Percentiles rank a stretch among this genome's conserved stretches.
Conservation (phyloP, 1,140 invertebrate genomes). For the Frieseomelitta varia region DNA sequence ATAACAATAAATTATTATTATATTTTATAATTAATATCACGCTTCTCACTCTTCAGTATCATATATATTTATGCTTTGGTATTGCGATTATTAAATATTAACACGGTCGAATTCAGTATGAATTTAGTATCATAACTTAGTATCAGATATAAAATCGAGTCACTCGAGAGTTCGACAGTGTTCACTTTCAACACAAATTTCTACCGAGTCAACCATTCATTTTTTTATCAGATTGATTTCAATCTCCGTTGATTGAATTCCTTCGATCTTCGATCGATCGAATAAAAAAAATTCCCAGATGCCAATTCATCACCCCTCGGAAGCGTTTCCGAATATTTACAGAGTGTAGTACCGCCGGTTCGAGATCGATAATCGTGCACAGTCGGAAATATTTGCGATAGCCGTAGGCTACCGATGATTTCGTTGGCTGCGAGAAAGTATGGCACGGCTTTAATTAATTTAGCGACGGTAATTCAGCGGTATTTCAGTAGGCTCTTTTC, state of each 20-base stretch:
- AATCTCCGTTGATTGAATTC: not conserved
- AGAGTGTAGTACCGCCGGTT: not conserved
- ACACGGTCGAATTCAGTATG: not conserved
- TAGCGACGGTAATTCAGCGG: not conserved
- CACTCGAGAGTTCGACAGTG: not conserved
- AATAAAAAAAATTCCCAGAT: not conserved
- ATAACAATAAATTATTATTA: no score
- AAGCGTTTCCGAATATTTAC: not conserved
- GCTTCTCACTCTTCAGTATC: no score
- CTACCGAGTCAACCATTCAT: not conserved
- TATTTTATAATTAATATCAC: no score
- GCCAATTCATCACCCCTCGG: no score
- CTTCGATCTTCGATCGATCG: not conserved
- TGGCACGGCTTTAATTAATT: conserved; percentile 22
- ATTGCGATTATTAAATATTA: not conserved
- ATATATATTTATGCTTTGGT: no score
- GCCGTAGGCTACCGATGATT: not conserved
- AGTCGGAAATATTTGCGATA: not conserved
- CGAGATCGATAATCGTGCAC: not conserved
- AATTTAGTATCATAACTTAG: no score
- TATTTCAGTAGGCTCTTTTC: not conserved
- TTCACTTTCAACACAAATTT: not conserved
- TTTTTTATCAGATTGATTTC: not conserved
- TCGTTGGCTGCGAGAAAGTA: not conserved
- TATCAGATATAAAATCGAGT: not conserved